phyloP scores from a whole-genome alignment of 2,113 vertebrate genomes.

The Zosterops lateralis region DNA sequence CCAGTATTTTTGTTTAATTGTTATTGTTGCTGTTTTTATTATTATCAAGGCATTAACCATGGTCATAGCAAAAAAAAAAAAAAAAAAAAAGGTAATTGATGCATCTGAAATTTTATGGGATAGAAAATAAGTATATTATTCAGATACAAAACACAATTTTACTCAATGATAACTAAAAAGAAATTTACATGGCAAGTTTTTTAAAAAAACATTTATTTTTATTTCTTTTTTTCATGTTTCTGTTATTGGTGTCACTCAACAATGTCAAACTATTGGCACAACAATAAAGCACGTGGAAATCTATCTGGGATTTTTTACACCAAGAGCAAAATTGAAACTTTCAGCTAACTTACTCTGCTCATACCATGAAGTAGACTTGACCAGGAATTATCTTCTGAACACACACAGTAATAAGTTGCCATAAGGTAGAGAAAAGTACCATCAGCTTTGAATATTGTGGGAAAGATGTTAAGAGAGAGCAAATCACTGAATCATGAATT shows the following conservation, averaged over 20 bases:
- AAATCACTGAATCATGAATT: neutral
- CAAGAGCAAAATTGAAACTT: neutral
- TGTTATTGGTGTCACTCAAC: neutral
- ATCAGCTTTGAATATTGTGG: neutral
- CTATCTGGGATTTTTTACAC: neutral
- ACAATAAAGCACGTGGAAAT: neutral
- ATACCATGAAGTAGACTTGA: neutral
- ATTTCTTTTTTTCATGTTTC: neutral
- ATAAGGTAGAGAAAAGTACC: neutral
- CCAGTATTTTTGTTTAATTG: neutral
- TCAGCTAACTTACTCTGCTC: neutral
- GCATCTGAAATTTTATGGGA: neutral
- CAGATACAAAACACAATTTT: neutral
- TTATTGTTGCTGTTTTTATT: neutral
- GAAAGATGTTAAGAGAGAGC: neutral
- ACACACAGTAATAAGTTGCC: neutral
- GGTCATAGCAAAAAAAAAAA: neutral
- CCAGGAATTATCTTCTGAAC: neutral
- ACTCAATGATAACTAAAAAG: neutral
- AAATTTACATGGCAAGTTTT: neutral
- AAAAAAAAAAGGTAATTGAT: neutral
- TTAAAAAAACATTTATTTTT: neutral
- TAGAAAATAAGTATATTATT: neutral
- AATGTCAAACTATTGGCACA: neutral
- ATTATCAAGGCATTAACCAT: neutral